These are phyloP conservation scores for Chlorops oryzae DNA, from an alignment of 1,140 invertebrate genomes.

Conservation along the genomic window DNA sequence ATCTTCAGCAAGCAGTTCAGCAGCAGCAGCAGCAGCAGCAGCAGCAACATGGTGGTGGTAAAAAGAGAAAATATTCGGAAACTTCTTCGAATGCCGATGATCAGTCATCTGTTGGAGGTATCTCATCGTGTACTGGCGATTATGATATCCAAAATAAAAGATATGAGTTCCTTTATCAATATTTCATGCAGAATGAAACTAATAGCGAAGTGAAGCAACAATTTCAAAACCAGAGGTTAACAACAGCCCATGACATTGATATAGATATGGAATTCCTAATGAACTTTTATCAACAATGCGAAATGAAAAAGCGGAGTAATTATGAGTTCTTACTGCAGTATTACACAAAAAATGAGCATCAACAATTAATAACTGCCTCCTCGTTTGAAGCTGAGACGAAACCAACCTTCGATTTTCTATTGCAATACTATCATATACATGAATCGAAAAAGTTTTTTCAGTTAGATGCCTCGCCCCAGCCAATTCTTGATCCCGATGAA, in stretches of 20 bases:
- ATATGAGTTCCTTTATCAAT: constrained; percentile 38
- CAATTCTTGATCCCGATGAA: constrained; percentile 33
- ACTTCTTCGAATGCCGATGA: constrained; percentile 31
- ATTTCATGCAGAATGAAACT: constrained; percentile 37
- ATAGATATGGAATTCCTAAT: constrained; percentile 33
- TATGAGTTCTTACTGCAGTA: constrained; percentile 44
- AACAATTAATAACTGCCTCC: constrained; percentile 6
- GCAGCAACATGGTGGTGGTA: constrained; percentile 18
- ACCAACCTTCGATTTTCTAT: constrained; percentile 39
- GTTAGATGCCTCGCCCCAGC: constrained; percentile 45
- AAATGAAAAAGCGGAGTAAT: constrained; percentile 34
- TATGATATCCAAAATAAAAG: constrained; percentile 21
- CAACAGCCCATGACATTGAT: constrained; percentile 21
- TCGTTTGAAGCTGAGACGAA: constrained; percentile 21
- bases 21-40: constrained; percentile 31
- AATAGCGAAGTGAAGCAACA: constrained; percentile 33
- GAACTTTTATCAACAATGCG: constrained; percentile 42
- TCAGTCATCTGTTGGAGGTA: constrained; percentile 6
- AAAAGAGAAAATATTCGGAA: constrained; percentile 41
- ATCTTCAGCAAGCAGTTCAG: constrained; percentile 55
- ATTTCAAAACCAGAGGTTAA: constrained; percentile 28
- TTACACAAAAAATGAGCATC: constrained; percentile 28
- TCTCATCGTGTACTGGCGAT: constrained; percentile 6
- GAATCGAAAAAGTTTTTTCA: constrained; percentile 49
- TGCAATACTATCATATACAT: constrained; percentile 44